Evolutionary conservation across 2,888 invertebrate genomes (phyloP).

Genomic region (Holacanthella duospinosa): DNA sequence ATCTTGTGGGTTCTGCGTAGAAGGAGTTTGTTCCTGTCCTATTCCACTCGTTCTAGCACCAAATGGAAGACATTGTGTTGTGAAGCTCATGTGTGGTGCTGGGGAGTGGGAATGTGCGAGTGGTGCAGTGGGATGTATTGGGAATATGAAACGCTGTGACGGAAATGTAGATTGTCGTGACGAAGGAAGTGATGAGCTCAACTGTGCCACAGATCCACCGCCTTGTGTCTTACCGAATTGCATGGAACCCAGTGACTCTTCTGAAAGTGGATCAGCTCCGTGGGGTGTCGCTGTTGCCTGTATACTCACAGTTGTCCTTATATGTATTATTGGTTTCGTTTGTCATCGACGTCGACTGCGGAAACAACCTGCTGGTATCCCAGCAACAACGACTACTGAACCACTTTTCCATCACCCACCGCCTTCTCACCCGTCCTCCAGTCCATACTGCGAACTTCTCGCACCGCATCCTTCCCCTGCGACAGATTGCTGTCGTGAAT

Average conservation of each 20-base stretch:
- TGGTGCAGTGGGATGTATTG: constrained; percentile 50
- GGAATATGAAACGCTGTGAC: constrained; percentile 59
- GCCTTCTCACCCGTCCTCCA: constrained; percentile 26
- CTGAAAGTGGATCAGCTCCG: not conserved
- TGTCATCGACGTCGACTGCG: not conserved
- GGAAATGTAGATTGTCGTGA: constrained; percentile 67
- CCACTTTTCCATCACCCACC: constrained; percentile 7
- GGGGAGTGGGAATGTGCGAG: constrained; percentile 29
- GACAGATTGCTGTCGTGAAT: constrained; percentile 14
- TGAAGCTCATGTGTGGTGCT: constrained; percentile 25
- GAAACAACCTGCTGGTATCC: not conserved
- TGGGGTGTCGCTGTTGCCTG: not conserved
- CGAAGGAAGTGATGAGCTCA: constrained; percentile 42
- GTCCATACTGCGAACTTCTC: constrained; percentile 32
- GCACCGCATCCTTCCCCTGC: constrained; percentile 35
- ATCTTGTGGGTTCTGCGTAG: constrained; percentile 18
- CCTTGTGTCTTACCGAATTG: not conserved
- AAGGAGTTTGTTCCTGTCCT: constrained; percentile 60
- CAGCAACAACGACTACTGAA: not conserved
- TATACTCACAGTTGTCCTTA: not conserved
- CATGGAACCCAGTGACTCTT: too few species aligned
- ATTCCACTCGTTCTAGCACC: constrained; percentile 51
- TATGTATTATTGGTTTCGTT: not conserved
- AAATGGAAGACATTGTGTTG: constrained; percentile 38
- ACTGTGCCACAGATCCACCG: not conserved